Base-by-base conservation (phyloP, 2,888 invertebrate genomes). In the Pseudoips prasinana region DNA sequence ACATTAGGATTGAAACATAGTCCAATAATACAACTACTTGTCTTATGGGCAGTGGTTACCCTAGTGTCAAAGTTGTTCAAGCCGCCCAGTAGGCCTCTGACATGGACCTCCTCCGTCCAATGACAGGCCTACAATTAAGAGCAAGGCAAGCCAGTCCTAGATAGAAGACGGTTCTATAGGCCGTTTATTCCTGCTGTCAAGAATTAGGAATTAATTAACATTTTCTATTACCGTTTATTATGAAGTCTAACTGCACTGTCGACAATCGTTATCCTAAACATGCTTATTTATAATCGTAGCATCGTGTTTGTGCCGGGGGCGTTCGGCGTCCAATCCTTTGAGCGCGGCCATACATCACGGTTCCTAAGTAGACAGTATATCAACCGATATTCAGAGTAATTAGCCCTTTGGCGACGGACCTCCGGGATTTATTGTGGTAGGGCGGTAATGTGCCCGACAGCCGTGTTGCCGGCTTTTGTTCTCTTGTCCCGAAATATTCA, bases 311-410 rank as follows among this genome's bases (percentile, higher is more conserved):
- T 53, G 78, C 71, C 74, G 59, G 52, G 55, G 75, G 86, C 79
- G 44, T 39, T 72, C 81, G 83, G 84, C 78, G 82, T 85, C 84
- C 69, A 72, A 70, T 73, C 85, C 87, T 87, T 87, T 87, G 86
- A 75, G 63, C 62, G 64, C 50, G 58, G 56, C 73, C 87, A 87
- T 88, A 86, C 85, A 88, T 88, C 88, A 88, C 86, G 58, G 61
- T 36, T 64, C 68, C 79, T 87, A 88, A 87, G 88, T 88, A 88
- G 87, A 87, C 87, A 88, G 84, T 87, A 86, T 86, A 88, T 88
- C 87, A 87, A 82, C 82, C 73, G 73, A 77, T 80, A 83, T 79
- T 73, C 64, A 67, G 81, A 85, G 86, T 88, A 88, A 88, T 88
- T 88, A 88, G 88, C 78, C 88, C 87, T 52, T 61, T 86, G 81